These are phyloP conservation scores for Turdus rufiventris DNA, from an alignment of 2,113 vertebrate genomes.

Conservation along the genomic window DNA sequence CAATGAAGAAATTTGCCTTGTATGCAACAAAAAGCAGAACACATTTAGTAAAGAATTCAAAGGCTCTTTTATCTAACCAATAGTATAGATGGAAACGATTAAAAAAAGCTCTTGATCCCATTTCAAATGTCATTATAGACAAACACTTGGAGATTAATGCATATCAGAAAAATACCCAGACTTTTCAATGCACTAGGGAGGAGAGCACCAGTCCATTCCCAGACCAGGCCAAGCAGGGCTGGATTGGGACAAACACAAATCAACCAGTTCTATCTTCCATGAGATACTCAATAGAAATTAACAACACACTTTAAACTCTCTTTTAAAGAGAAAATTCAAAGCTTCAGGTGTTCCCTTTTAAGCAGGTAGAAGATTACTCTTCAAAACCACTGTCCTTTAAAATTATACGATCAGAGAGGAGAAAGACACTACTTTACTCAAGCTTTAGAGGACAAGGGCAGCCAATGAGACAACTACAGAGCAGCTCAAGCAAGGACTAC, in stretches of 20 bases:
- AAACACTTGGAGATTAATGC: neutral
- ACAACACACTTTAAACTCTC: neutral
- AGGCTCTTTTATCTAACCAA: neutral
- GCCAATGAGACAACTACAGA: neutral
- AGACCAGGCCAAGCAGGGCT: neutral
- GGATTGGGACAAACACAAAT: neutral
- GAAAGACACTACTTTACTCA: neutral
- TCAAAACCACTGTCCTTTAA: neutral
- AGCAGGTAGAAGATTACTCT: neutral
- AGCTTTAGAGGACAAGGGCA: neutral
- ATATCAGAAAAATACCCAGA: neutral
- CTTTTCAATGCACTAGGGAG: neutral
- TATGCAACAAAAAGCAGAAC: neutral
- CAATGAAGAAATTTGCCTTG: neutral
- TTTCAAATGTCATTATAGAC: neutral
- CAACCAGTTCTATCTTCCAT: neutral
- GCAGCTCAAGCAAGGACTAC: neutral
- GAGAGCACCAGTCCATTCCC: neutral
- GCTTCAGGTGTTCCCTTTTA: neutral
- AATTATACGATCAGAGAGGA: neutral
- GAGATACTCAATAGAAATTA: neutral
- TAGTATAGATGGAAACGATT: neutral
- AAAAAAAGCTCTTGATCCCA: neutral
- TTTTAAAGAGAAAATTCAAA: neutral
- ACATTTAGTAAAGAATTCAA: neutral